Base-by-base conservation (phyloP, 2,888 invertebrate genomes). In the Drosophila silvestris region DNA sequence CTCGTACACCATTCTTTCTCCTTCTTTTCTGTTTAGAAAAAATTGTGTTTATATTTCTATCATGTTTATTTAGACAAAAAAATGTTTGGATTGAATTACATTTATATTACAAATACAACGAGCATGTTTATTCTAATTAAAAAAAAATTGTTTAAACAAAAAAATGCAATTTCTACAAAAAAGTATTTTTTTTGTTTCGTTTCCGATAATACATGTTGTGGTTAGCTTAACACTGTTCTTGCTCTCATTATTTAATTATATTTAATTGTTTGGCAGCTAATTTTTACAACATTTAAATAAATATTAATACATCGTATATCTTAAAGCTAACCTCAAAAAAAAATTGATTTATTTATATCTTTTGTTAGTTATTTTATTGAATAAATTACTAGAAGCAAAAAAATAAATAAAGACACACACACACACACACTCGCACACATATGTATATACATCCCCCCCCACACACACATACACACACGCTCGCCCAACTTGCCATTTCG, bases 251-350 rank as follows among this genome's bases (percentile, higher is more conserved):
- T 12, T 47, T 64, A 35, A 57, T 33, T 69, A 69, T 22, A 53
- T 66, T 51, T 61, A 79, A 50, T 63, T 72, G 75, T 86, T 85
- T 85, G 88, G 88, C 84, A 83, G 85, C 77, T 87, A 68, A 73
- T 82, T 78, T 79, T 63, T 77, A 88, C 88, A 88, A 88, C 88
- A 85, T 77, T 87, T 53, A 77, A 85, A 87, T 85, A 88, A 81
- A 84, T 87, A 80, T 61, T 56, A 53, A 54, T 57, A 37, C 47
- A 12, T 63, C 10, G n/a, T 54, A 58, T 30, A 59, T 54, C 68
- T 44, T 68, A 61, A 54, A 35, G 19, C 53, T 79, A 72, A 66
- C 39, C 73, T 73, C 53, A 47, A 74, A 73, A 83, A 77, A 74
- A 67, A 64, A 35, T 65, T 44, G 16, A 53, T 54, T 39, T 61